These are phyloP conservation scores for Tinea trinotella DNA, from an alignment of 2,888 invertebrate species.

Conservation along the genomic window DNA sequence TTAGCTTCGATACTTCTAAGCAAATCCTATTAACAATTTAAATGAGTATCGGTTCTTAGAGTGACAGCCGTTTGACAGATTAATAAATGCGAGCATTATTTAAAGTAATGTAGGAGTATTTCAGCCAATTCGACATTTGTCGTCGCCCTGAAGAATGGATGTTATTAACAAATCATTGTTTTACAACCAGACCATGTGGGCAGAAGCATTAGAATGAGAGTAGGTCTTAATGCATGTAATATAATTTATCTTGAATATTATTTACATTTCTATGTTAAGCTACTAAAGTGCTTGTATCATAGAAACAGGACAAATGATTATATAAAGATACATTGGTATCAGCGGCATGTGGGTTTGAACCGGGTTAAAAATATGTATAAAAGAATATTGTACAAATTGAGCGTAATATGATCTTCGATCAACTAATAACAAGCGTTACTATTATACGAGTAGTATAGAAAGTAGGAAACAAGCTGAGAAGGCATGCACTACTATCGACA, in stretches of 20 bases:
- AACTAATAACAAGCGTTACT: conserved; percentile 15
- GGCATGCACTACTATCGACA: conserved; percentile 28
- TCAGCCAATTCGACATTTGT: conserved; percentile 2
- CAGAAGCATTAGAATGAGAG: not conserved
- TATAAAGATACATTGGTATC: no score
- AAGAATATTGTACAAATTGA: conserved; percentile 24
- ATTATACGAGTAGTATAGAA: conserved; percentile 34
- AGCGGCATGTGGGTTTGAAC: no score
- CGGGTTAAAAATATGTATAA: not conserved
- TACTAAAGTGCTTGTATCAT: no score
- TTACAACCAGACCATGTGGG: conserved; percentile 22
- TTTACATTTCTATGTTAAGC: no score
- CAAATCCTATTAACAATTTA: conserved; percentile 20
- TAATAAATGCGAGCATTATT: conserved; percentile 26
- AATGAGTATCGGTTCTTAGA: conserved; percentile 28
- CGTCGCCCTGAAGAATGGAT: conserved; percentile 38
- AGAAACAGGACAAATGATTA: no score
- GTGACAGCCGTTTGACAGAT: conserved; percentile 36
- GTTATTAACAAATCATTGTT: conserved; percentile 44
- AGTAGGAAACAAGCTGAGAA: conserved; percentile 32
- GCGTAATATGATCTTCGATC: conserved; percentile 24
- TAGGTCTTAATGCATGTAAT: not conserved
- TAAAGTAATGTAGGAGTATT: conserved; percentile 39
- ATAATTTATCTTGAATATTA: no score
- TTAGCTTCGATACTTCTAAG: conserved; percentile 32